Percentiles rank a stretch among this genome's conserved stretches.
phyloP scores from a whole-genome alignment of 2,888 invertebrate genomes.

The Anthophora plumipes region DNA sequence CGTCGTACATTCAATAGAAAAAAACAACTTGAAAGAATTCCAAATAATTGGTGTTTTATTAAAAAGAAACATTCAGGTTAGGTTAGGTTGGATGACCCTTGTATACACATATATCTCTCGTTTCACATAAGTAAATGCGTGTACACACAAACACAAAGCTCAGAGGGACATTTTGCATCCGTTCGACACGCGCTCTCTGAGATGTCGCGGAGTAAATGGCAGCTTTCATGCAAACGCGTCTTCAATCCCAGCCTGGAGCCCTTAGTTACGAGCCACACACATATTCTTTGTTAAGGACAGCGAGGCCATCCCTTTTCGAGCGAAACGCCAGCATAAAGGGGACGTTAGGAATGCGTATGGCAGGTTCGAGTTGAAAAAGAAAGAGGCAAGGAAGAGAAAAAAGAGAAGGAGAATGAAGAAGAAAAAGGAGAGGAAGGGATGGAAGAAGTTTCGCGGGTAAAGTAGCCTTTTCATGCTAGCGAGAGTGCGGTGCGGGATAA shows the following conservation, averaged over 20 bases:
- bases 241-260: constrained; percentile 34
- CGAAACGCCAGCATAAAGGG: constrained; percentile 26
- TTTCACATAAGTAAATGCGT: no score
- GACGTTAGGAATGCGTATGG: constrained; percentile 23
- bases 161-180: not conserved
- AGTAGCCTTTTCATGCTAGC: constrained; percentile 5
- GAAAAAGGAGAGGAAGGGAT: not conserved
- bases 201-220: constrained; percentile 35
- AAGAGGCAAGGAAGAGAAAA: no score
- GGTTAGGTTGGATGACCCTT: no score
- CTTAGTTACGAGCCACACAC: constrained; percentile 14
- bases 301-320: constrained; percentile 24
- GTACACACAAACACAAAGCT: not conserved
- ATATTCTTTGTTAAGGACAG: constrained; percentile 31
- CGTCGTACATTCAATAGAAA: no score
- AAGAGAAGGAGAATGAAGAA: not conserved
- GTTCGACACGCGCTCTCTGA: constrained; percentile 23
- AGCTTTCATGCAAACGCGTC: constrained; percentile 47
- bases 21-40: no score
- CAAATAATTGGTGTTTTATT: no score
- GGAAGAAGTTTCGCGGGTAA: not conserved
- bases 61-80: no score
- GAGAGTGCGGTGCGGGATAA: not conserved
- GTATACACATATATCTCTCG: no score
- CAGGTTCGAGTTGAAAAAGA: not conserved